Conservation (phyloP, 2,888 invertebrate genomes). For the Pinctada fucata region DNA sequence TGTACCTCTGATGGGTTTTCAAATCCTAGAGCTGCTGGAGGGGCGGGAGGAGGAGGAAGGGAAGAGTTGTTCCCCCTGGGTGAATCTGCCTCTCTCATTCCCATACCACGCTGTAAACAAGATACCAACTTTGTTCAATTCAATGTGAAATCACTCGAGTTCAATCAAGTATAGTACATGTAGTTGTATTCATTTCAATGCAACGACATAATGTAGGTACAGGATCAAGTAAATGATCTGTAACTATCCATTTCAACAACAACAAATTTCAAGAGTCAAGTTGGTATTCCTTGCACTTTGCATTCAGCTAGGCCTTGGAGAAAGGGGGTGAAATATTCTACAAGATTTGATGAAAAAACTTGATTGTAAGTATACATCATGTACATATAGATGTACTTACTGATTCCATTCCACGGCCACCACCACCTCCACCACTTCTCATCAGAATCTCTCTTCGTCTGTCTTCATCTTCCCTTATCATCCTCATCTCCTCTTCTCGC, state of each 20-base stretch:
- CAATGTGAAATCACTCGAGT: no score
- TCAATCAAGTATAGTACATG: no score
- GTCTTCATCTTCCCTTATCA: slow-evolving; percentile 42
- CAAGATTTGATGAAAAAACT: no score
- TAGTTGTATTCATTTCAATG: no score
- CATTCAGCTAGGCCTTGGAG: no score
- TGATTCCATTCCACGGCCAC: slow-evolving; percentile 15
- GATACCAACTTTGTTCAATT: not conserved
- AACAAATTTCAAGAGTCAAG: no score
- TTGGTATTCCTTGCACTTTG: no score
- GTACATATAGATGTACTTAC: not conserved
- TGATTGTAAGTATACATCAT: not conserved
- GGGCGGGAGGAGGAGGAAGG: slow-evolving; percentile 64
- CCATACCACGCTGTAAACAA: slow-evolving; percentile 10
- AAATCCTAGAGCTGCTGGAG: slow-evolving; percentile 65
- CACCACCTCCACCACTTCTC: slow-evolving; percentile 42
- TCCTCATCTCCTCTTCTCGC: slow-evolving; percentile 53
- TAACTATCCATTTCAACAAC: no score
- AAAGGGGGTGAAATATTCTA: no score
- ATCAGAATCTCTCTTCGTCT: slow-evolving; percentile 54
- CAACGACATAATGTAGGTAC: no score
- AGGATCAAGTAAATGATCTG: no score
- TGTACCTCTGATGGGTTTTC: slow-evolving; percentile 31
- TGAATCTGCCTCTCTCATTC: slow-evolving; percentile 29
- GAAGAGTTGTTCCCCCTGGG: slow-evolving; percentile 55